Evolutionary conservation across 2,888 invertebrate genomes (phyloP).

Genomic region (Lissonota sp.): DNA sequence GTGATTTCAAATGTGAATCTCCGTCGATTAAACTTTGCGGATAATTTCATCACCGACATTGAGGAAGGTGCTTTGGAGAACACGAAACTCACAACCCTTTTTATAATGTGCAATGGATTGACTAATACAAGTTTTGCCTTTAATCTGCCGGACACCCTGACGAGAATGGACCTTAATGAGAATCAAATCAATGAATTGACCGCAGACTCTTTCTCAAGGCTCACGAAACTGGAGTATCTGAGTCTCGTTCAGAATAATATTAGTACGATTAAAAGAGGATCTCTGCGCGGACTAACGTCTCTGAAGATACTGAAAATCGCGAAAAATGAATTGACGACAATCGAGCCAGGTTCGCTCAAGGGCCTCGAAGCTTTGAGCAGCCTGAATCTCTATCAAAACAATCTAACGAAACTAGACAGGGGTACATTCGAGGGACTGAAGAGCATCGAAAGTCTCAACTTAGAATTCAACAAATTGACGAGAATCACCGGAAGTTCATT

Average conservation of each 20-base stretch:
- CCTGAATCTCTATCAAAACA: too few species aligned
- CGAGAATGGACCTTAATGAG: conserved; percentile 58
- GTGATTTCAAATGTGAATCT: conserved; percentile 75
- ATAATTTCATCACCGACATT: conserved; percentile 80
- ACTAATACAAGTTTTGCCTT: conserved; percentile 66
- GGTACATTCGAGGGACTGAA: too few species aligned
- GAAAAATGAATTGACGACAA: conserved; percentile 79
- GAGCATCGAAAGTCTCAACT: too few species aligned
- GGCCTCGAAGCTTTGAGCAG: too few species aligned
- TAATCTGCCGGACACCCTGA: conserved; percentile 70
- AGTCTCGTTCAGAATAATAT: conserved; percentile 65
- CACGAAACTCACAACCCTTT: conserved; percentile 71
- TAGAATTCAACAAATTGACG: too few species aligned
- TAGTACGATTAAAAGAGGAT: too few species aligned
- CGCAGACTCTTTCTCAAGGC: conserved; percentile 59
- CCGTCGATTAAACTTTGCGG: conserved; percentile 78
- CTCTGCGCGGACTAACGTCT: too few species aligned
- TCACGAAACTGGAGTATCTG: conserved; percentile 75
- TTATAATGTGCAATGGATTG: conserved; percentile 66
- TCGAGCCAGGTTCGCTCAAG: too few species aligned
- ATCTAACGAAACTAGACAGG: too few species aligned
- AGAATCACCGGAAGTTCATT: too few species aligned
- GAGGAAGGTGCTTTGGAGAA: conserved; percentile 81
- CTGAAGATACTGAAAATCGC: too few species aligned
- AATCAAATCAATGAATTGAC: conserved; percentile 70